Evolutionary conservation across 2,113 vertebrate species (phyloP), one percentile per base, ranked within the genome.

Genomic region (Mola mola): DNA sequence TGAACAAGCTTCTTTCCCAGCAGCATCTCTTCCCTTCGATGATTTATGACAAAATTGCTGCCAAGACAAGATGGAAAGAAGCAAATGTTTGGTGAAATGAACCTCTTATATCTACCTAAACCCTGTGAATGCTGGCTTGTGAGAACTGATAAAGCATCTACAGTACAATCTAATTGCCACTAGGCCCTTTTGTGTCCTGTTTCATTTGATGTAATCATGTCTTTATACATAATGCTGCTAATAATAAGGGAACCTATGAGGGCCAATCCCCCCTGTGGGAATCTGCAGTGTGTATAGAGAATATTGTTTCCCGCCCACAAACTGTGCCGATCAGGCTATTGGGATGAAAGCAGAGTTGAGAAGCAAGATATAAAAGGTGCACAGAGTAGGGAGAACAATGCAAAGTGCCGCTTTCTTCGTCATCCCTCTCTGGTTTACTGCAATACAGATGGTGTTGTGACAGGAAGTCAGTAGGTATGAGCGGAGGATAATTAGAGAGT

Each of bases 341-440:
- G 33, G 36, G 66, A 78, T 77, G 44, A 79, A 79, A 66, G 49
- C 24, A 20, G 17, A 66, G 52, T 17, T 33, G 20, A 49, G 28
- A 57, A 15, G 44, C 24, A 17, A 53, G 19, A 64, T 33, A 20
- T 21, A 42, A 60, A 61, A 51, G 21, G 33, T 43, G 5, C 26
- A 49, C 52, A 2, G 8, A 17, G 51, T 11, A 40, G 41, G 26
- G 28, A 31, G 21, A 70, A 53, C 31, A 64, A 47, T 41, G 5
- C 11, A 36, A 15, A 25, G 13, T 5, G 15, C 41, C 44, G 33
- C 15, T 69, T 62, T 50, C 21, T 10, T 48, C 3, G 19, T 26
- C 31, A 7, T 47, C n/a, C 6, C 12, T 31, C 8, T 34, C 6
- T 15, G 11, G 6, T 55, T 55, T 15, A n/a, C 22, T 22, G 3